Evolutionary conservation across 2,113 vertebrate genomes (phyloP), one percentile per base, ranked within the genome.

Genomic region (Daubentonia madagascariensis): DNA sequence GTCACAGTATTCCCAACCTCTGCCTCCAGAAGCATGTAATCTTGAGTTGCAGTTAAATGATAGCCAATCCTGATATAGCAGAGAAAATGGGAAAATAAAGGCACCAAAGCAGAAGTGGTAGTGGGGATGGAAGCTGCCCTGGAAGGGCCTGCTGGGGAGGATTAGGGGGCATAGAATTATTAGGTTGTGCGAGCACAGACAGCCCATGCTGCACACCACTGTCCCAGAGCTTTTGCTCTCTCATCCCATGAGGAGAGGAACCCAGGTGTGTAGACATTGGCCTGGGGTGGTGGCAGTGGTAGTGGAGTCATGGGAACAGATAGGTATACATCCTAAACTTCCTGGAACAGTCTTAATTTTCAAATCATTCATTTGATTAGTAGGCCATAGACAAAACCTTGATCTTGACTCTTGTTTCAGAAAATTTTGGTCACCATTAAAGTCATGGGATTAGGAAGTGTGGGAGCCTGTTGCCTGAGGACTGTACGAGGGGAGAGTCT

Each of bases 401-500:
- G 35, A 40, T 76, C 59, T 81, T 89, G 72, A 57, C 45, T 67
- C 40, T 32, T 48, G 8, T 43, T 81, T 92, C 54, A 50, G 94
- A 57, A 89, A 94, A 43, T 37, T 81, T 81, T 76, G 50, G 25
- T 65, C 79, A 25, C 57, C 32, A 7, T 17, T 14, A 32, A 83
- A 90, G 59, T 35, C 2, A 18, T 12, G n/a, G 37, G 37, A 22
- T 37, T 43, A 50, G 37, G 52, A 57, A 78, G 45, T n/a, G 4
- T 30, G n/a, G 70, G 84, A 23, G 7, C 28, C 68, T 83, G 61
- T 73, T 10, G 0, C 48, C 23, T 78, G 80, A 37, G 8, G 70
- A 59, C 30, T 79, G 23, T 28, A 88, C 54, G 45, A 89, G 45
- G 45, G 17, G 10, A 67, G 79, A 7, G 52, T 28, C 18, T 86